phyloP scores from a whole-genome alignment of 2,797 vertebrate species.

The Fratercula arctica region DNA sequence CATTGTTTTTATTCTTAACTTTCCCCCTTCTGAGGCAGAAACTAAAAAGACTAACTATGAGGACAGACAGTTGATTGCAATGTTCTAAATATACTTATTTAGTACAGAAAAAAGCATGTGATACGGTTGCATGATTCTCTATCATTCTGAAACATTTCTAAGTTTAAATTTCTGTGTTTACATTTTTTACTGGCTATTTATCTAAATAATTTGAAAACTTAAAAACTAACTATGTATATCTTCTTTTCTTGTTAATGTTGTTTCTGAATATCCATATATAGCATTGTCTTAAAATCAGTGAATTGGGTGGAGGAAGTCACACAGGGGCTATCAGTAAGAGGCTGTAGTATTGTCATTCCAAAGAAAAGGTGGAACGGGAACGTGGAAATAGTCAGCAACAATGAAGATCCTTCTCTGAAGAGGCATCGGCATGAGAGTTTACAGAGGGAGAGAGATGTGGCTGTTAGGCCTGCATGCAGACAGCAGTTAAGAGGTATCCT shows the following conservation, averaged over 20 bases:
- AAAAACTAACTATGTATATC: not conserved
- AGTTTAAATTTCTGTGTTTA: not conserved
- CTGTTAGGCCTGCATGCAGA: not conserved
- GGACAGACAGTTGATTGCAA: not conserved
- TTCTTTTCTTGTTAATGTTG: not conserved
- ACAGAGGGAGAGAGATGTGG: not conserved
- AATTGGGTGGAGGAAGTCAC: not conserved
- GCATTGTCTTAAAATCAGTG: not conserved
- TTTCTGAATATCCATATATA: not conserved
- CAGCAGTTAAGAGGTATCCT: not conserved
- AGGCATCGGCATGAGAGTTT: not conserved
- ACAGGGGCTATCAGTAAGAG: not conserved
- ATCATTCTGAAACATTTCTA: not conserved
- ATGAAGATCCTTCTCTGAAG: not conserved
- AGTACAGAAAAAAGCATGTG: not conserved
- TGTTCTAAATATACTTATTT: not conserved
- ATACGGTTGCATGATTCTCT: not conserved
- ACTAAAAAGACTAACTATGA: not conserved
- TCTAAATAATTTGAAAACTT: not conserved
- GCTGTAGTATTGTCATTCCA: not conserved
- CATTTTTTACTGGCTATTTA: not conserved
- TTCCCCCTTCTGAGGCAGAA: not conserved
- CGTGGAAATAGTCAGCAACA: not conserved
- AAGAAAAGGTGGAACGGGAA: not conserved
- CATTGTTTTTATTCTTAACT: not conserved